A percentile compares a stretch with the other conserved stretches of the same genome.
Evolutionary conservation across 2,113 vertebrate genomes (phyloP).

Genomic region (Gorsachius goisagi): DNA sequence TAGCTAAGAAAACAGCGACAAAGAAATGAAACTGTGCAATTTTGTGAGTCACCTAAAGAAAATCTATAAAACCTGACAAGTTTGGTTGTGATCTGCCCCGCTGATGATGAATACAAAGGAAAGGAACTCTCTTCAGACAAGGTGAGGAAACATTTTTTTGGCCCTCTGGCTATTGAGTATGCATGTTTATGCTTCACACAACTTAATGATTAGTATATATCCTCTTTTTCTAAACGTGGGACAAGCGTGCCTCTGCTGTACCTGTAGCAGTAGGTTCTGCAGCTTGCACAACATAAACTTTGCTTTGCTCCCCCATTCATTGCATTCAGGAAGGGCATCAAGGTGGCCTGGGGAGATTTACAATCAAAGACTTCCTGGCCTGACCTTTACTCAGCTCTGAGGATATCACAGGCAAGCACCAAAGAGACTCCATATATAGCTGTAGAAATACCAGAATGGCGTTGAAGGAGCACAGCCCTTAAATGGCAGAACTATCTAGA

Average conservation of each 20-base stretch:
- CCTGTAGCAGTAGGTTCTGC: background rate
- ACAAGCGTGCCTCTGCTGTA: background rate
- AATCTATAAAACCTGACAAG: background rate
- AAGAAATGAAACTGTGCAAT: background rate
- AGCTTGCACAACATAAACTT: background rate
- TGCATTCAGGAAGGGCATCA: constrained; percentile 39
- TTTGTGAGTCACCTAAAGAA: background rate
- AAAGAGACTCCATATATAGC: constrained; percentile 41
- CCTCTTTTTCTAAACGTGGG: background rate
- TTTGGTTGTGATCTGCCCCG: rapidly evolving
- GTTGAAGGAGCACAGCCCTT: background rate
- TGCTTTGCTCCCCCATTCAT: background rate
- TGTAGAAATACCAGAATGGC: background rate
- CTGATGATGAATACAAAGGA: background rate
- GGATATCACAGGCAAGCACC: constrained; percentile 8
- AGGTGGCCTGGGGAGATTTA: constrained; percentile 32
- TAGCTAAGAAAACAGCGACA: background rate
- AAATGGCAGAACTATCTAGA: constrained; percentile 12
- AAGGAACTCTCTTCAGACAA: background rate
- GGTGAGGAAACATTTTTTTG: background rate
- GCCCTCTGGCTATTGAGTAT: background rate
- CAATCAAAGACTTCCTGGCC: constrained; percentile 46
- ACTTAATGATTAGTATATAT: background rate
- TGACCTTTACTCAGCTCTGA: constrained; percentile 11
- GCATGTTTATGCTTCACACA: background rate